Evolutionary conservation across 2,888 invertebrate species (phyloP).

Genomic region (Margaritifera margaritifera): DNA sequence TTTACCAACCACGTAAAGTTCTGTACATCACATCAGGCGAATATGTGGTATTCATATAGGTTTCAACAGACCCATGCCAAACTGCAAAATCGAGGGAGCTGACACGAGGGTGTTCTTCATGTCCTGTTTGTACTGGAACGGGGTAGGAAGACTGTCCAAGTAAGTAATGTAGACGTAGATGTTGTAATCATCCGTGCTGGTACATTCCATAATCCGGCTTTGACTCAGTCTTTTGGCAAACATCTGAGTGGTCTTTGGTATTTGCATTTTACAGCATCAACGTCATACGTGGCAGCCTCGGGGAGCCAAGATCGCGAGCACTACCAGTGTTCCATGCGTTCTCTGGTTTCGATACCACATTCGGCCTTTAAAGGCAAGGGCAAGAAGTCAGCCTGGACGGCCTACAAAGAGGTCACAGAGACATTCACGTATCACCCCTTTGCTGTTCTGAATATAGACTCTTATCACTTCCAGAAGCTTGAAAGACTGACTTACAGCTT

Average conservation of each 20-base stretch:
- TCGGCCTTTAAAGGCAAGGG: constrained; percentile 2
- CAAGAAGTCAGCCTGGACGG: constrained; percentile 3
- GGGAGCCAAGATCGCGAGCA: no score
- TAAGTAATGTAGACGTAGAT: constrained; percentile 2
- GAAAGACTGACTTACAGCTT: no score
- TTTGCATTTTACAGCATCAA: no score
- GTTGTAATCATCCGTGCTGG: no score
- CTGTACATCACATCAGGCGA: neutral
- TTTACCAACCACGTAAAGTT: neutral
- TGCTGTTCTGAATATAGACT: neutral
- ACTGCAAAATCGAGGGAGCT: constrained; percentile 8
- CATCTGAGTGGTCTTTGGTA: no score
- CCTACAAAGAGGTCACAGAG: neutral
- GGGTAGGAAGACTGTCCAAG: no score
- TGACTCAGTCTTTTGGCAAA: no score
- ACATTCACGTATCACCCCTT: neutral
- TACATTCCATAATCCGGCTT: no score
- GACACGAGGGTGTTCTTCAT: constrained; percentile 19
- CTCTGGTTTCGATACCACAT: constrained; percentile 3
- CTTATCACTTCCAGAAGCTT: no score
- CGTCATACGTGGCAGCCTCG: no score
- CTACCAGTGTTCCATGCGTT: no score
- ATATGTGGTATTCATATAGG: constrained; percentile 1
- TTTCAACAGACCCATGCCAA: neutral
- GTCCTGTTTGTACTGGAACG: constrained; percentile 1